Evolutionary conservation across 2,888 invertebrate genomes (phyloP), one percentile per base, ranked within the genome.

Genomic region (Sclerodermus sp.): DNA sequence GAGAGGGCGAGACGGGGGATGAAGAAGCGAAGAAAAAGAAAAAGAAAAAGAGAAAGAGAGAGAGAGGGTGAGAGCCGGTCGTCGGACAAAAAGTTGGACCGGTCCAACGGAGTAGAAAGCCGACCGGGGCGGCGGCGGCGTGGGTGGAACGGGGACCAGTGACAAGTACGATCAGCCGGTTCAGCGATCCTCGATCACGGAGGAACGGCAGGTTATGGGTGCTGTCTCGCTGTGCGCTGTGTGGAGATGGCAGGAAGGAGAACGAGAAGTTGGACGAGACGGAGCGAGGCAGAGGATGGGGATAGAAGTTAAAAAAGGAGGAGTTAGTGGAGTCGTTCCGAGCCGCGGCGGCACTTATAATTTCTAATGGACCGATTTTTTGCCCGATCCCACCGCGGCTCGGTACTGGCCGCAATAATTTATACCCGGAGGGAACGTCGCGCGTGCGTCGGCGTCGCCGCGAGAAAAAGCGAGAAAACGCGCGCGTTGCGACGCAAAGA

Each of bases 111-210:
- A 39, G 30, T 47, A 58, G 49, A 45, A 49, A 18, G 57, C 18
- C 50, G 31, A 55, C 49, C 36, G 42, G 41, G 44, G 48, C 49
- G 50, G 42, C 53, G 44, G 48, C 49, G 50, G 42, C 53, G 52
- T 43, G 60, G 38, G 62, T 60, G 62, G 62, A 61, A 64, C 64
- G 63, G 53, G 58, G 61, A 64, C 52, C 55, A 49, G 63, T 64
- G 63, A 63, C 64, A 59, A 57, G 63, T 58, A 60, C 55, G 60
- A 60, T 60, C 58, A 50, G 58, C 55, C 49, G 54, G 58, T 58
- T 58, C 50, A 57, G 49, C 51, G 37, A 42, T 57, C 60, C 23
- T 8, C 23, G 23, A 23, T 23, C 23, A 8, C 4, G 8, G 23
- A 23, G 23, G 4, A 23, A 23, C 23, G 23, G 23, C 23, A 23